A percentile compares a stretch with the other conserved stretches of the same genome.
phyloP scores from a whole-genome alignment of 1,140 invertebrate genomes.

The Agraylea sexmaculata region DNA sequence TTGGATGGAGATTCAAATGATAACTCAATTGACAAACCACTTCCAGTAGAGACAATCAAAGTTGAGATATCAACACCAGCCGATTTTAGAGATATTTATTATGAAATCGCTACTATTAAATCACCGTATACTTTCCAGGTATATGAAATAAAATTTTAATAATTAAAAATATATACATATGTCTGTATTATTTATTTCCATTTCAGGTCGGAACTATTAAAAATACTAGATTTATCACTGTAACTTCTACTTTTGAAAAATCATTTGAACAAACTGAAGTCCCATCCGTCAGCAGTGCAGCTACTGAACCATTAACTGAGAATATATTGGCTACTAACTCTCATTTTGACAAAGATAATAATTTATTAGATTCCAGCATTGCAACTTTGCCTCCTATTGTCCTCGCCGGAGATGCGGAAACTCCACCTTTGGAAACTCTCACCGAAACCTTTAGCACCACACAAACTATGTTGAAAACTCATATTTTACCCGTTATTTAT shows the following conservation, averaged over 20 bases:
- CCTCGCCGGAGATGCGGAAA: constrained; percentile 59
- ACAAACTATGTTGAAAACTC: constrained; percentile 73
- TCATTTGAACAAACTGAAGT: constrained; percentile 50
- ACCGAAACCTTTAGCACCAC: constrained; percentile 85
- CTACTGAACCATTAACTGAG: constrained; percentile 67
- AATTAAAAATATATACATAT: constrained; percentile 1
- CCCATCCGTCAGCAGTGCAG: constrained; percentile 42
- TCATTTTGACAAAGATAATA: constrained; percentile 57
- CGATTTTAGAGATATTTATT: constrained; percentile 71
- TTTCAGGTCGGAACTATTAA: constrained; percentile 72
- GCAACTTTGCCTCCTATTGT: constrained; percentile 70
- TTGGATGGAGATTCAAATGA: constrained; percentile 47
- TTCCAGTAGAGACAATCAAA: constrained; percentile 65
- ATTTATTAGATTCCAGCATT: constrained; percentile 60
- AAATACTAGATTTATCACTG: constrained; percentile 75
- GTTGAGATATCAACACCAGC: constrained; percentile 77
- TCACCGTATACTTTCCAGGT: constrained; percentile 83
- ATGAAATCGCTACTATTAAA: constrained; percentile 79
- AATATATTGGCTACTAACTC: constrained; percentile 72
- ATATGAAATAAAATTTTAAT: constrained; percentile 11
- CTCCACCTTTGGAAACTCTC: constrained; percentile 72
- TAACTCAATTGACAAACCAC: constrained; percentile 47
- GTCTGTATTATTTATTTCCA: constrained; percentile 18
- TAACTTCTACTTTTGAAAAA: constrained; percentile 71
- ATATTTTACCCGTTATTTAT: constrained; percentile 67